Evolutionary conservation across 2,888 invertebrate species (phyloP), one percentile per base, ranked within the genome.

Genomic region (Meghimatium bilineatum): DNA sequence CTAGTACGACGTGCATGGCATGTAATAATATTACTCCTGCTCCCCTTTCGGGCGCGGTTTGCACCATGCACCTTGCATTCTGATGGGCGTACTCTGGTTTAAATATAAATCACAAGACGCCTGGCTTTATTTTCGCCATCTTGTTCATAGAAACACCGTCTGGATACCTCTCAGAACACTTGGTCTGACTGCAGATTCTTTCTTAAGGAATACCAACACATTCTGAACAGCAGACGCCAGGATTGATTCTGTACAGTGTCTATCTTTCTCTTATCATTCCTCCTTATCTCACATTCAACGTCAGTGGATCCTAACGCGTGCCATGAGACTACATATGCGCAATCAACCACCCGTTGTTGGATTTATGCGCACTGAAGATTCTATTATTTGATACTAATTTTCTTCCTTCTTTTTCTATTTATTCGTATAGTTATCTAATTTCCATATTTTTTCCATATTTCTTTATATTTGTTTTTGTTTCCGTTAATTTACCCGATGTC

Each of bases 301-400:
- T 82, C 75, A 34, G 67, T 66, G 82, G 29, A 49, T 82, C 76
- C 32, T 20, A 75, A 74, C 82, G 82, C 82, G 82, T 82, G 82
- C 76, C 82, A 82, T 82, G 5, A 17, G 8, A n/a, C 60, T 69
- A 52, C 82, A 63, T 75, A 82, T 82, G 76, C 82, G 66, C 76
- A 82, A 82, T 82, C 82, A 74, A 76, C 82, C 82, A 66, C 82
- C 82, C 36, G 82, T 10, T 10, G 82, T 49, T 67, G 76, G 76
- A 82, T 82, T 82, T 82, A 82, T 82, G 82, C 67, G 75, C 76
- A 76, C 76, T 82, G 67, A 67, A 82, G 82, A 82, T 82, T 67
- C 26, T 82, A 82, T 82, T 82, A 76, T 82, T 82, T 82, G 82
- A 82, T 82, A 82, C n/a, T 14, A 23, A 14, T 69, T 26, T 52